Conservation (phyloP, 2,113 vertebrate genomes). For the Campylorhamphus procurvoides region DNA sequence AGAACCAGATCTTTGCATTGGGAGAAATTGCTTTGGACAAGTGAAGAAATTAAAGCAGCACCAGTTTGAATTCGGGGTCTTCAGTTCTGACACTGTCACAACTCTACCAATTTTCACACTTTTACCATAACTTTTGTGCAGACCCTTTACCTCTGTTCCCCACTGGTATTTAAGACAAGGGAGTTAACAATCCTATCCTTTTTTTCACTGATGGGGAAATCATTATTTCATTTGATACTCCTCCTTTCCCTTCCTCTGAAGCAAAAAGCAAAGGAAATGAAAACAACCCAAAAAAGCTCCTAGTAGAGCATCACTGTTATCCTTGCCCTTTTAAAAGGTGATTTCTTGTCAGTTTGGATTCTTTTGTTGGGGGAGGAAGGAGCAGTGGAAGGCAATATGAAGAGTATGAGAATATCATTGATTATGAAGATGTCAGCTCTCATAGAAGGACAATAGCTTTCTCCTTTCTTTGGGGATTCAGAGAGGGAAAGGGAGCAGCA, state of each 20-base stretch:
- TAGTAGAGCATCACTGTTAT: rapidly evolving
- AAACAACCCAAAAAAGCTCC: neutral
- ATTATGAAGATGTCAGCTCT: neutral
- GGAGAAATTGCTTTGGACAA: neutral
- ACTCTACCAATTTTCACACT: neutral
- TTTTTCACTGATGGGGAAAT: neutral
- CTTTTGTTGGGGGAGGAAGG: rapidly evolving
- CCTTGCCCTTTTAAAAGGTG: neutral
- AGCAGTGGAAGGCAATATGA: neutral
- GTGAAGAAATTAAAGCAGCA: neutral
- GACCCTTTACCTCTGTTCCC: neutral
- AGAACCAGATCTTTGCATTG: neutral
- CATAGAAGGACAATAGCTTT: neutral
- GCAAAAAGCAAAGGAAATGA: neutral
- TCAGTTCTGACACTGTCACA: neutral
- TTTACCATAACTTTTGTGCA: neutral
- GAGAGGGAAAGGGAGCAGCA: neutral
- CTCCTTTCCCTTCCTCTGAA: neutral
- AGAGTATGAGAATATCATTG: neutral
- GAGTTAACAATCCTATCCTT: rapidly evolving
- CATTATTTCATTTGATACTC: rapidly evolving
- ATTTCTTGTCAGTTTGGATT: neutral
- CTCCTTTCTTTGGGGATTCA: neutral
- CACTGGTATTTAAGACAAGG: neutral
- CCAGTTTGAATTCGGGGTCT: rapidly evolving